These are phyloP conservation scores for Torymus auratus DNA, from an alignment of 2,888 invertebrate species.

Conservation along the genomic window DNA sequence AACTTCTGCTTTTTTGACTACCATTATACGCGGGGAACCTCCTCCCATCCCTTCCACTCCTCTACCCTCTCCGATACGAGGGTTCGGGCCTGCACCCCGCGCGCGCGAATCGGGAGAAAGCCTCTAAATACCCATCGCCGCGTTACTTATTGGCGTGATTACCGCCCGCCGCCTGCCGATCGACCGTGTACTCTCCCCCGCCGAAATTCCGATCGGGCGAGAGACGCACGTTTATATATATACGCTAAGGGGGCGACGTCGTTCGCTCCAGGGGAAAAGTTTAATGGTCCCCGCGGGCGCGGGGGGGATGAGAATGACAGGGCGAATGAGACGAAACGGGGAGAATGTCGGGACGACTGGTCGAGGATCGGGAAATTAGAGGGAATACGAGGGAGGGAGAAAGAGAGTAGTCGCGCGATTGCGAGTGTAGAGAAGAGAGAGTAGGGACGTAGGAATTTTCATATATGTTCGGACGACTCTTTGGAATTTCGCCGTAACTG, in stretches of 20 bases:
- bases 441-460: conserved; percentile 30
- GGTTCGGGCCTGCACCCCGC: conserved; percentile 8
- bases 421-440: not conserved
- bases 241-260: conserved; percentile 19
- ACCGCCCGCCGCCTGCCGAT: conserved; percentile 40
- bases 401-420: not conserved
- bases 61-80: conserved; percentile 9
- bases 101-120: conserved; percentile 51
- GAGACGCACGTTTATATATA: conserved; percentile 19
- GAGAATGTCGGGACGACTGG: conserved; percentile 37
- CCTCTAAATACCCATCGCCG: conserved; percentile 58
- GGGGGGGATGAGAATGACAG: conserved; percentile 49
- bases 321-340: conserved; percentile 51
- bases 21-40: not conserved
- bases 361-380: conserved; percentile 47
- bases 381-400: conserved; percentile 35
- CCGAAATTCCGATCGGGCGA: conserved; percentile 55
- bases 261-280: conserved; percentile 56
- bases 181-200: conserved; percentile 44
- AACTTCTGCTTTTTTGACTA: conserved; percentile 10
- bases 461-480: conserved; percentile 27
- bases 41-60: too few species aligned
- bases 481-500: conserved; percentile 13
- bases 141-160: conserved; percentile 59
- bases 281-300: conserved; percentile 56